Conservation (phyloP, 1,140 invertebrate genomes). For the fruit fly (Drosophila melanogaster) region Release_6_plus_ISO1_MT NT_033777.3:19719501-19720000, state of each 20-base stretch:
- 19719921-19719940: constrained; percentile 31
- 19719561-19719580: constrained; percentile 34
- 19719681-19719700: constrained; percentile 62
- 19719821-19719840: constrained; percentile 50
- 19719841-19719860: constrained; percentile 38
- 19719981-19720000: constrained; percentile 3
- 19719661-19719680: constrained; percentile 70
- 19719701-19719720: constrained; percentile 30
- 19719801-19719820: constrained; percentile 81
- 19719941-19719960: neutral
- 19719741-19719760: constrained; percentile 48
- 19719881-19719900: constrained; percentile 44
- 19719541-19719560: constrained; percentile 49
- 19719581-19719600: constrained; percentile 68
- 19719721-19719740: constrained; percentile 21
- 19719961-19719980: constrained; percentile 24
- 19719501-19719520: constrained; percentile 27
- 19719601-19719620: constrained; percentile 24
- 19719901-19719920: constrained; percentile 74
- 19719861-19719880: constrained; percentile 24
- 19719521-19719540: constrained; percentile 44
- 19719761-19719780: constrained; percentile 83
- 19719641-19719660: constrained; percentile 46
- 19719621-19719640: neutral
- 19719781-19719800: constrained; percentile 83